Evolutionary conservation across 2,888 invertebrate species (phyloP).

Genomic region (Caenorhabditis sinica): DNA sequence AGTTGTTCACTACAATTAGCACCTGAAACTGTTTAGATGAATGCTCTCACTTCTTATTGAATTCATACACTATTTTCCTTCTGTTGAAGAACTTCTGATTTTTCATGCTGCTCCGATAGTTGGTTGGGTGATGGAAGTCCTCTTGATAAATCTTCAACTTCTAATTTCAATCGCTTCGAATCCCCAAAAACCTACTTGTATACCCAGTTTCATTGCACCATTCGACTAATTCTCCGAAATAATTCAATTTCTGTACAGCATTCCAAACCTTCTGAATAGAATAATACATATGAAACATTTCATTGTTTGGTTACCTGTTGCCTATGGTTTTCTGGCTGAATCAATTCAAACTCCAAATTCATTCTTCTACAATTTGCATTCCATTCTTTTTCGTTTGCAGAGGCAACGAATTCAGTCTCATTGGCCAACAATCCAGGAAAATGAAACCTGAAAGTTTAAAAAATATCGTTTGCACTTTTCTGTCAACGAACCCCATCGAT

Average conservation of each 20-base stretch:
- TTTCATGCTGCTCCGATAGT: slow-evolving; percentile 23
- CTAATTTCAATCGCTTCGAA: not conserved
- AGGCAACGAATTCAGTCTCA: not conserved
- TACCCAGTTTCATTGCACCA: slow-evolving; percentile 56
- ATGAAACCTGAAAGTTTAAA: slow-evolving; percentile 2
- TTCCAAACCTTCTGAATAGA: not conserved
- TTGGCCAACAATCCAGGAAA: not conserved
- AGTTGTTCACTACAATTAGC: slow-evolving; percentile 55
- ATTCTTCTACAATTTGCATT: slow-evolving; percentile 45
- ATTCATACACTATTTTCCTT: slow-evolving; percentile 21
- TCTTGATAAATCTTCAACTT: not conserved
- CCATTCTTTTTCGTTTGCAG: slow-evolving; percentile 4
- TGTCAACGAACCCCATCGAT: slow-evolving; percentile 3
- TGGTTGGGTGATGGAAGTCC: slow-evolving; percentile 28
- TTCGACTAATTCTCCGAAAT: slow-evolving; percentile 34
- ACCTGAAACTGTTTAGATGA: slow-evolving; percentile 29
- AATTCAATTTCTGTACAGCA: slow-evolving; percentile 23
- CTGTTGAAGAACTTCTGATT: slow-evolving; percentile 2
- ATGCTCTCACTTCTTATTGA: not conserved
- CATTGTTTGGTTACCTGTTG: not conserved
- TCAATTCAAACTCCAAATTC: slow-evolving; percentile 38
- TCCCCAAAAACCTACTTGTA: not conserved
- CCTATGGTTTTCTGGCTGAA: slow-evolving; percentile 21
- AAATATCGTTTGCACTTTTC: not conserved
- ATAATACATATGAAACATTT: too few relatives aligned